These are phyloP conservation scores for Brienomyrus longianalis DNA, from an alignment of 2,113 vertebrate genomes.

Conservation along the genomic window DNA sequence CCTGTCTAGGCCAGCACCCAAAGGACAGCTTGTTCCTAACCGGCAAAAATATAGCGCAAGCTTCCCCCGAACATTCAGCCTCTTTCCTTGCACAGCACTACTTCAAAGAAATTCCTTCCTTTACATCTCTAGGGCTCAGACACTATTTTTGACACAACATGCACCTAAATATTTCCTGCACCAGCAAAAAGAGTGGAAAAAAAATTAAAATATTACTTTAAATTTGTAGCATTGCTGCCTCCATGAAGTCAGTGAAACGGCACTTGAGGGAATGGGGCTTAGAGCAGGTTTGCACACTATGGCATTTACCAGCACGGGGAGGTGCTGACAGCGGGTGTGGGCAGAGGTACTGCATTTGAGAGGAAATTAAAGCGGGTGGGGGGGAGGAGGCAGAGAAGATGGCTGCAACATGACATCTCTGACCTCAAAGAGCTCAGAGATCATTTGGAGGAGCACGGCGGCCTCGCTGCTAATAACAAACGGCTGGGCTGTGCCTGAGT, in stretches of 20 bases:
- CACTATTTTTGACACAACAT: not conserved
- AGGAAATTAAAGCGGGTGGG: not conserved
- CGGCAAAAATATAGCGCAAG: not conserved
- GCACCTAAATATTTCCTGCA: not conserved
- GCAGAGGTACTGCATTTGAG: not conserved
- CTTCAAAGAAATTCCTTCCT: not conserved
- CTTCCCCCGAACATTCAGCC: not conserved
- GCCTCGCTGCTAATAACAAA: not conserved
- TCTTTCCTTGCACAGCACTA: not conserved
- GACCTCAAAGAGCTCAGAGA: constrained; percentile 7
- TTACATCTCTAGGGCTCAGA: not conserved
- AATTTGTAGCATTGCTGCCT: not conserved
- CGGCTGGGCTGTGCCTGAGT: not conserved
- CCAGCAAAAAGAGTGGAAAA: not conserved
- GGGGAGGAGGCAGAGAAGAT: not conserved
- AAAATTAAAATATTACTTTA: not conserved
- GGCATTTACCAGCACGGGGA: not conserved
- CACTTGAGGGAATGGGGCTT: not conserved
- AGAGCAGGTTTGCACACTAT: not conserved
- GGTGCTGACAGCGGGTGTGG: not conserved
- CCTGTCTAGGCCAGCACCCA: not conserved
- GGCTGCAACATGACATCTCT: not conserved
- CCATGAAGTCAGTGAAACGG: not conserved
- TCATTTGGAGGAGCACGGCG: not conserved
- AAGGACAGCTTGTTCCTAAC: not conserved